Conservation (phyloP, 2,888 invertebrate genomes). For the Osmoderma eremita region DNA sequence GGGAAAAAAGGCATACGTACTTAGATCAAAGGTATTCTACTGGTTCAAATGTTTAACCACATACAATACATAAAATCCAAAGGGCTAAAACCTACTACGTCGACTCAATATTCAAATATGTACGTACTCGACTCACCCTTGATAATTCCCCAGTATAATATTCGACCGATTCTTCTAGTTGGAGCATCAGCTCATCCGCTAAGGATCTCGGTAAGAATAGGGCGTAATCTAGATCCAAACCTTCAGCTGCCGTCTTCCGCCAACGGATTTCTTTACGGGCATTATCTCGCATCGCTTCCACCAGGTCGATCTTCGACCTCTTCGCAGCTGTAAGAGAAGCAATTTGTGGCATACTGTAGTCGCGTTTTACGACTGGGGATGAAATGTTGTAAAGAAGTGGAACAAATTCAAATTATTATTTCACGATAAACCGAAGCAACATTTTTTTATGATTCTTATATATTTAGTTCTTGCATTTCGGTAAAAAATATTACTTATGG, state of each 20-base stretch:
- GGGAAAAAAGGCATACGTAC: too few relatives aligned
- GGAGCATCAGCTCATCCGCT: conserved; percentile 65
- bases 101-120: too few relatives aligned
- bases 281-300: conserved; percentile 46
- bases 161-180: conserved; percentile 68
- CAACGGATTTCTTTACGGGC: conserved; percentile 50
- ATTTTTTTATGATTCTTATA: too few relatives aligned
- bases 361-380: too few relatives aligned
- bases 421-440: too few relatives aligned
- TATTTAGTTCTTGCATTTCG: too few relatives aligned
- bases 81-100: background rate
- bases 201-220: conserved; percentile 63
- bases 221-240: conserved; percentile 70
- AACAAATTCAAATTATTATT: too few relatives aligned
- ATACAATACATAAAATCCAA: background rate
- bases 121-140: conserved; percentile 66
- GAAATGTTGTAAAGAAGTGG: too few relatives aligned
- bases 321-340: conserved; percentile 45
- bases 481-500: too few relatives aligned
- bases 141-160: conserved; percentile 74
- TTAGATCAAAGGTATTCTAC: too few relatives aligned
- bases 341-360: too few relatives aligned
- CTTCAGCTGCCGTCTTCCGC: conserved; percentile 65
- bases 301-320: conserved; percentile 52
- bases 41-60: background rate